phyloP scores from a whole-genome alignment of 2,113 vertebrate genomes.

The Corynorhinus townsendii region DNA sequence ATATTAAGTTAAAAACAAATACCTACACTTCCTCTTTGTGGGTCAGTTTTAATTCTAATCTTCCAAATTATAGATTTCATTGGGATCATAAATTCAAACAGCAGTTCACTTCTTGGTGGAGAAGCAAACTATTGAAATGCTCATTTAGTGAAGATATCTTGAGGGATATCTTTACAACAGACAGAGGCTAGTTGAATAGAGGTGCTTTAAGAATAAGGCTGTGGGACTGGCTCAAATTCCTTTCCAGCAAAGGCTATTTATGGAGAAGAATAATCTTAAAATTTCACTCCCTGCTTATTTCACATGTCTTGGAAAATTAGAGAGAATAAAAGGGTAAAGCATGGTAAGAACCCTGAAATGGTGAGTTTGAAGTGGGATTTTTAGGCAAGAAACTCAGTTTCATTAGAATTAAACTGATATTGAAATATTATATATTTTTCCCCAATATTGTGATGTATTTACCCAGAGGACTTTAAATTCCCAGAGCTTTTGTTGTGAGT shows the following conservation, averaged over 20 bases:
- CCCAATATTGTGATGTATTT: background rate
- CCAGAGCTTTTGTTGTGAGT: background rate
- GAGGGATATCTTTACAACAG: background rate
- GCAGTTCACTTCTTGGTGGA: background rate
- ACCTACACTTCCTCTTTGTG: rapidly evolving
- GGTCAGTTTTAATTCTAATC: background rate
- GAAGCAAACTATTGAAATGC: background rate
- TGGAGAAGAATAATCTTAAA: background rate
- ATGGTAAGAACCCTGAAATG: background rate
- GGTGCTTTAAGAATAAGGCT: background rate
- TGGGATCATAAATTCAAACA: background rate
- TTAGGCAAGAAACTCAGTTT: background rate
- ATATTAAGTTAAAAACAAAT: background rate
- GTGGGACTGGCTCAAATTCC: background rate
- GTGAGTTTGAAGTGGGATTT: background rate
- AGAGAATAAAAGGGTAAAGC: background rate
- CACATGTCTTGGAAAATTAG: background rate
- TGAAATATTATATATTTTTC: background rate
- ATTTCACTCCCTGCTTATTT: background rate
- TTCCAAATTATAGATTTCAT: background rate
- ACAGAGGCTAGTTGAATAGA: background rate
- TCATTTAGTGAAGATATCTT: background rate
- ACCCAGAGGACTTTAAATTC: background rate
- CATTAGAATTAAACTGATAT: background rate
- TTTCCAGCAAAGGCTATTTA: background rate